A percentile compares a stretch with the other conserved stretches of the same genome.
These are phyloP conservation scores for Sarcophaga peregrina DNA, from an alignment of 1,140 invertebrate genomes.

Conservation along the genomic window DNA sequence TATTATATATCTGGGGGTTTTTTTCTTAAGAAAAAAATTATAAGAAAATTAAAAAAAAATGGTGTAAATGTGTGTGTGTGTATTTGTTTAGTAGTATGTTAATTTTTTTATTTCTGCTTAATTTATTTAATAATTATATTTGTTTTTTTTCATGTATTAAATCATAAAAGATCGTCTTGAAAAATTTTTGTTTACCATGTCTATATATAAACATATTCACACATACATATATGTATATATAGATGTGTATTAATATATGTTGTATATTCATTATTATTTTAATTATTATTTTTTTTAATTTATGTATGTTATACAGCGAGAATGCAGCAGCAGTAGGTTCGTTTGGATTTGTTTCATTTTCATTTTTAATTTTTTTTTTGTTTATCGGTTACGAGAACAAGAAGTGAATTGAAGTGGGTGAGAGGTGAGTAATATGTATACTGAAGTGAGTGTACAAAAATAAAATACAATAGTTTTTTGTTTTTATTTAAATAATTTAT, in stretches of 20 bases:
- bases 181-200: neutral
- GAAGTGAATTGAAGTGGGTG: neutral
- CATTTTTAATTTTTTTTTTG: neutral
- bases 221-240: neutral
- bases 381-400: neutral
- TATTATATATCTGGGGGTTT: slow-evolving; percentile 36
- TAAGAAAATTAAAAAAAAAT: neutral
- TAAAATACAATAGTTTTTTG: neutral
- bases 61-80: slow-evolving; percentile 9
- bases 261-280: neutral
- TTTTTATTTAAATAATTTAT: neutral
- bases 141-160: neutral
- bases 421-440: slow-evolving; percentile 13
- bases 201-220: neutral
- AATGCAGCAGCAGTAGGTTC: slow-evolving; percentile 3
- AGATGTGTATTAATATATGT: neutral
- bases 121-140: neutral
- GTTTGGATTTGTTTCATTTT: neutral
- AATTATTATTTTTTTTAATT: no score
- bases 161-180: neutral
- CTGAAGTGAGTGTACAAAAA: slow-evolving; percentile 5
- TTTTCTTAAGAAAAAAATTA: slow-evolving; percentile 34
- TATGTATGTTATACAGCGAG: neutral
- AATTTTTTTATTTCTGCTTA: neutral
- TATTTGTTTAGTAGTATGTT: neutral